Evolutionary conservation across 2,113 vertebrate genomes (phyloP), one percentile per base, ranked within the genome.

Genomic region (Siniperca knerii): DNA sequence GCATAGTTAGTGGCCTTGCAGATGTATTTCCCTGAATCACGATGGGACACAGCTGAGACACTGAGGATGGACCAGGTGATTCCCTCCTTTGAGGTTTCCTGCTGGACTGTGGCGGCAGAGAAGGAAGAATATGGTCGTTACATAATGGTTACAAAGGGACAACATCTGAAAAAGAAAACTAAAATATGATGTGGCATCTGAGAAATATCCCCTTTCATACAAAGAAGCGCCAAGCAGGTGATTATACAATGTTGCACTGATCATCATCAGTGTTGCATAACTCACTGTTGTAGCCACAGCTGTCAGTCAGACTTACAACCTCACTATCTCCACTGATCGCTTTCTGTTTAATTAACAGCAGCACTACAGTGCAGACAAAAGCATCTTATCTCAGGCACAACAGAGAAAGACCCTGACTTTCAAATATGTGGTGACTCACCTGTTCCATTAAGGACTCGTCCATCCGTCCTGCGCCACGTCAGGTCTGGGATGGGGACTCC

Each of bases 1-100:
- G 97, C 94, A 42, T 98, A 98, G 89, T 99, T 99, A 90, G 96
- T 95, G 35, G 98, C 98, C 93, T 96, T 97, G 90, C 98, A 99
- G 81, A 99, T 91, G 86, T 99, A 99, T 92, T 98, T 98, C 57
- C 98, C 98, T 0, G 98, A 97, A 89, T 99, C 97, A 0, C 92
- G 94, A 60, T 94, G 95, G 35, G 98, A 98, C 67, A 98, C 97
- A 0, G 94, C 95, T 21, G 97, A 96, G 58, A 99, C 94, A 55
- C 96, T 97, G 81, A 99, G 94, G 89, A 98, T 96, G 73, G 97
- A 97, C 98, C 98, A 98, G 82, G 96, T 97, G 37, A 97, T 97
- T 81, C 97, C 97, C 8, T 99, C 97, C 37, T 97, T 96, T 48
- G 98, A 97, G 83, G 96, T 96, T 93, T 99, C 97, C 93, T 97